Conservation (phyloP, 1,140 invertebrate species). For the Cherax quadricarinatus region DNA sequence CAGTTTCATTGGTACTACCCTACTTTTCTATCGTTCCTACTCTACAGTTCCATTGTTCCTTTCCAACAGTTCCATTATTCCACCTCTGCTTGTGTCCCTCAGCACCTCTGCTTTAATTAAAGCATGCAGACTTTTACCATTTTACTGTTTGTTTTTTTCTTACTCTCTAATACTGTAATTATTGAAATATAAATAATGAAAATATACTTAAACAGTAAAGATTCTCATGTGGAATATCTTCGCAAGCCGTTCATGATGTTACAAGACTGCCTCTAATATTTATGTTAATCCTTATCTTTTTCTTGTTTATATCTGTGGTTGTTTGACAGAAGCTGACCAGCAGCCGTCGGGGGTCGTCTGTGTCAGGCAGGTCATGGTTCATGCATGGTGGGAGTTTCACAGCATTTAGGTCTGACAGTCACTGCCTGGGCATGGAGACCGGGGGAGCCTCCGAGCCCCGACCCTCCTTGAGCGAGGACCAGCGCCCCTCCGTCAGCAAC, state of each 20-base stretch:
- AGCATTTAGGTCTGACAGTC: constrained; percentile 45
- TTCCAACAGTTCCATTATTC: too few species aligned
- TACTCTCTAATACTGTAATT: neutral
- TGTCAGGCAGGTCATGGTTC: constrained; percentile 63
- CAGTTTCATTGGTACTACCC: too few species aligned
- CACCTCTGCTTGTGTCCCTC: too few species aligned
- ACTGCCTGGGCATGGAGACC: constrained; percentile 41
- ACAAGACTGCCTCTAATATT: neutral
- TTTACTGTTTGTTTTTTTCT: neutral
- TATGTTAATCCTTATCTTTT: neutral
- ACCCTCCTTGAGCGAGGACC: constrained; percentile 69
- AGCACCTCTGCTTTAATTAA: neutral
- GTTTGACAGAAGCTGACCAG: constrained; percentile 73
- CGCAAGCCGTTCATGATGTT: neutral
- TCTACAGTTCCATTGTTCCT: too few species aligned
- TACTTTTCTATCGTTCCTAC: too few species aligned
- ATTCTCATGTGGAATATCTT: neutral
- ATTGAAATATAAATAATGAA: neutral
- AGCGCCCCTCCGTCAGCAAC: constrained; percentile 76
- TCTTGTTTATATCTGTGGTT: constrained; percentile 22
- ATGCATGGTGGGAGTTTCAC: constrained; percentile 56
- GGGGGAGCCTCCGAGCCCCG: constrained; percentile 54
- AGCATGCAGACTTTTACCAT: neutral
- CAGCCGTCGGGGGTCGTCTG: constrained; percentile 68
- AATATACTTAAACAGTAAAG: neutral